phyloP scores from a whole-genome alignment of 2,888 invertebrate genomes.

The Sesia apiformis region DNA sequence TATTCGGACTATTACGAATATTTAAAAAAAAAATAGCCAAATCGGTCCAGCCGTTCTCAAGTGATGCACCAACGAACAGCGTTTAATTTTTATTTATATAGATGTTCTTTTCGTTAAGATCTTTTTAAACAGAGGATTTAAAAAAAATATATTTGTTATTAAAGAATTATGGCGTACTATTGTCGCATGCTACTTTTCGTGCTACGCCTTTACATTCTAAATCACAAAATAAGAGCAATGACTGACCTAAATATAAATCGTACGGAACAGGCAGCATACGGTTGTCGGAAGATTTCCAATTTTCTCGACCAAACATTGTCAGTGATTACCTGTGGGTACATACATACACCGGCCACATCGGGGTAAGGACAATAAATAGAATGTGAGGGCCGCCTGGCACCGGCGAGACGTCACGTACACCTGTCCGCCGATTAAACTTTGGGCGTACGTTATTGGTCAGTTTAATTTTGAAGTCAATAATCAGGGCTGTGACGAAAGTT shows the following conservation, averaged over 20 bases:
- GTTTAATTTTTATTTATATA: no score
- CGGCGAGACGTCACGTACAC: slow-evolving; percentile 41
- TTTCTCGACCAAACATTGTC: not conserved
- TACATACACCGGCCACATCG: slow-evolving; percentile 5
- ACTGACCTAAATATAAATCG: not conserved
- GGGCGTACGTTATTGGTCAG: slow-evolving; percentile 32
- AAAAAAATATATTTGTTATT: no score
- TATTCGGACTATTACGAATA: no score
- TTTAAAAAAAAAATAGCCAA: no score
- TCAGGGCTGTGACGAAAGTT: slow-evolving; percentile 17
- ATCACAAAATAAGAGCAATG: not conserved
- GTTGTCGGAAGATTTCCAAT: not conserved
- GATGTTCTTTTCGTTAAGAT: no score
- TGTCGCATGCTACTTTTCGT: no score
- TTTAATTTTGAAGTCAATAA: slow-evolving; percentile 34
- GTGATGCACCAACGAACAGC: no score
- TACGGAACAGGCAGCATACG: not conserved
- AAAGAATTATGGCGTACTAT: no score
- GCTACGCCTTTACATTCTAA: no score
- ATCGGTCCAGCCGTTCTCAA: no score
- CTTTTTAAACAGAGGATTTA: no score
- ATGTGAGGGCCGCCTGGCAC: slow-evolving; percentile 19
- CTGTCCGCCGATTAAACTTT: slow-evolving; percentile 59
- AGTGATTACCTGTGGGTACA: not conserved
- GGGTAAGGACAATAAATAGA: slow-evolving; percentile 49